Base-by-base conservation (phyloP, 1,140 invertebrate genomes). In the Leucophenga varia region DNA sequence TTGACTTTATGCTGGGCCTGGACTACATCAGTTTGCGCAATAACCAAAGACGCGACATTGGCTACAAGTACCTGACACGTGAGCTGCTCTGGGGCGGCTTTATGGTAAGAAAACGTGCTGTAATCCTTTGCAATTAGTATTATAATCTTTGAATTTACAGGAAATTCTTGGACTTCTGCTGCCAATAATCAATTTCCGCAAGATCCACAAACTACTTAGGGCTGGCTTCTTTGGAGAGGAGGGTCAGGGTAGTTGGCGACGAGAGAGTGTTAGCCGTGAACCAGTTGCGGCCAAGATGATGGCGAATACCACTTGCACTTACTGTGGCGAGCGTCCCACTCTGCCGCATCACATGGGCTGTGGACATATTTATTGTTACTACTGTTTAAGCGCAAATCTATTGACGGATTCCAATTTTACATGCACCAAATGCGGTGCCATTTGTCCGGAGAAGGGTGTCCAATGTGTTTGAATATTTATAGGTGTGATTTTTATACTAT, bases 11-110 rank as follows among this genome's bases (percentile, higher is more conserved):
- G 31, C 57, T 82, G 14, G 18, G 77, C 74, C 22, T 77, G 71
- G 55, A 76, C 71, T 69, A 75, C 73, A 52, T 74, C 54, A 52
- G 80, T 59, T 38, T 76, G 76, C 31, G 75, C 74, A 45, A 57
- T 65, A 47, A 75, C 64, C 44, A 75, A 63, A 52, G 76, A 72
- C 57, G 78, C 75, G 60, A 70, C 73, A 47, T 80, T 64, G 71
- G 81, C 64, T 77, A 82, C 76, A 55, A 77, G 68, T 69, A 72
- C 43, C 81, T 82, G 78, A 83, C 81, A 16, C 69, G 83, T 53
- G 82, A 84, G 75, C 55, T 84, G n/a, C 57, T 84, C 18, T 84
- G 82, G 82, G 79, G 83, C 67, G 81, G 81, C 54, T 81, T 83
- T 67, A 80, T 83, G 65, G 82, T 84, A 77, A 79, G 79, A 12